Evolutionary conservation across 2,888 invertebrate genomes (phyloP), one percentile per base, ranked within the genome.

Genomic region (Amphipoea oculea): DNA sequence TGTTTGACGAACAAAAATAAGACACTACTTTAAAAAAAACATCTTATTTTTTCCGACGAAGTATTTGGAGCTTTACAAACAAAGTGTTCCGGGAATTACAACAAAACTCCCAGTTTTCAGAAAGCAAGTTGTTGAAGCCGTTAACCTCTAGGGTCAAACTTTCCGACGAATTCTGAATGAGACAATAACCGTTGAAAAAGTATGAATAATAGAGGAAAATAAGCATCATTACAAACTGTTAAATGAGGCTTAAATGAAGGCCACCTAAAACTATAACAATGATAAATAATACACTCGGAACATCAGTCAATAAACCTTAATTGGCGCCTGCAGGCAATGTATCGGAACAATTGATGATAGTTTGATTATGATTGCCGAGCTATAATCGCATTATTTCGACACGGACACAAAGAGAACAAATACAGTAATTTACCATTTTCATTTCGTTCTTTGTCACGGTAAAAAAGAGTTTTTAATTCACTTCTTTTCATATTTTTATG

Each of bases 291-390:
- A 71, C 48, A 74, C 17, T 69, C 48, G 11, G 23, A 73, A 69
- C 68, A 69, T 74, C 81, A 72, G 81, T 85, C 72, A 87, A 80
- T 87, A 76, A 63, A 76, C 66, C 73, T 63, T 85, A 87, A 87
- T 87, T 85, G 73, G 68, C 54, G 72, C 85, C 87, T 80, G 81
- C 81, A 87, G 88, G 81, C 88, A 80, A 84, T 80, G 85, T 81
- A 81, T 85, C 76, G 87, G 67, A 73, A 87, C 88, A 87, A 84
- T 74, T 81, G 76, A 85, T 87, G 85, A 69, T 80, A 87, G 85
- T 81, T 87, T 74, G 85, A 87, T 85, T 85, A 85, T 81, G 85
- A 85, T 85, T 74, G 67, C 72, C 69, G 45, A 76, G 72, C 29
- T 66, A 75, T 81, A 87, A 85, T 87, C 85, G 65, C 68, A 87